Conservation (phyloP, 2,113 vertebrate species). For the Saccopteryx bilineata region DNA sequence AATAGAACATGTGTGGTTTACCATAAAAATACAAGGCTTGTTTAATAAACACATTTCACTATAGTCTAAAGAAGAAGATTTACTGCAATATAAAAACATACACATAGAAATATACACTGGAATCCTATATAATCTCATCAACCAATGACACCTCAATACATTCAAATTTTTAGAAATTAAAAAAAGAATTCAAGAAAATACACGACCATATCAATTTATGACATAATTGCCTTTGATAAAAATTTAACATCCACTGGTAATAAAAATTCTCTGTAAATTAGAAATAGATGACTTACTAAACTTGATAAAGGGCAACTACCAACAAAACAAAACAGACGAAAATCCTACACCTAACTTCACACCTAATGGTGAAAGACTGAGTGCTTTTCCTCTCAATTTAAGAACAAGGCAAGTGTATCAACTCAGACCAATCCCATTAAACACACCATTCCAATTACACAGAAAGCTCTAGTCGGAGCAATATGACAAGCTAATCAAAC, state of each 20-base stretch:
- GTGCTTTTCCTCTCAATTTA: background rate
- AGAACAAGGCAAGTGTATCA: background rate
- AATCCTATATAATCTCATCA: background rate
- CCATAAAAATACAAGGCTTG: background rate
- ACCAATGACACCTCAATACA: background rate
- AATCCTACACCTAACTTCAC: background rate
- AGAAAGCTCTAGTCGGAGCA: background rate
- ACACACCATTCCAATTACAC: background rate
- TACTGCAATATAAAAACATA: background rate
- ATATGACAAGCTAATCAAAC: background rate
- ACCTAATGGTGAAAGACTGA: background rate
- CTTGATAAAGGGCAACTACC: background rate
- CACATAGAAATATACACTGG: background rate
- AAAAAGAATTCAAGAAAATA: background rate
- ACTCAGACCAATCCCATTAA: background rate
- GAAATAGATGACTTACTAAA: background rate
- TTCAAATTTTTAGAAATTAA: background rate
- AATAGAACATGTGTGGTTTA: background rate
- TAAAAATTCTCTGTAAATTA: background rate
- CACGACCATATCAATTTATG: background rate
- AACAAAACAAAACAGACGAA: background rate
- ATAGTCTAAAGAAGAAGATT: background rate
- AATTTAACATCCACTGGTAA: background rate
- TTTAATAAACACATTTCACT: background rate
- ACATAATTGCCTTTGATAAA: background rate